Percentiles rank a stretch among this genome's conserved stretches.
phyloP scores from a whole-genome alignment of 2,888 invertebrate species.

The Chaetogeoica ovagalla region DNA sequence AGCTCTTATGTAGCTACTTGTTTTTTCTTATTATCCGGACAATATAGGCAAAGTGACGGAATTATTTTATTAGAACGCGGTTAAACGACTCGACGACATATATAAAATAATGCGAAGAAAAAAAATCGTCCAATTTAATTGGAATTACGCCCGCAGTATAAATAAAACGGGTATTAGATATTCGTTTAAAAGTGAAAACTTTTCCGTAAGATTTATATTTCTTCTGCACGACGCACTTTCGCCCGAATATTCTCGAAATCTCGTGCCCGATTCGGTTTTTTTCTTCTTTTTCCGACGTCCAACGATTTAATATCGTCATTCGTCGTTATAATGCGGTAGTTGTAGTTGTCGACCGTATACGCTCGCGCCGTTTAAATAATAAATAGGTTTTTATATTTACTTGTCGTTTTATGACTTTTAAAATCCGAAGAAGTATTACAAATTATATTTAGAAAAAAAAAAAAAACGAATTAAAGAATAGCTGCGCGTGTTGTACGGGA shows the following conservation, averaged over 20 bases:
- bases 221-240: slow-evolving; percentile 30
- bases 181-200: slow-evolving; percentile 22
- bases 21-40: no score
- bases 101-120: no score
- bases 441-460: no score
- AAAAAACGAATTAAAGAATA: no score
- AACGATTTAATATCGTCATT: background rate
- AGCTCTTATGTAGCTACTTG: no score
- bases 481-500: no score
- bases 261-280: slow-evolving; percentile 4
- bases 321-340: no score
- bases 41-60: no score
- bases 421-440: background rate
- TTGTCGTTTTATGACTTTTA: background rate
- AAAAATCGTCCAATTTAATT: background rate
- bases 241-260: slow-evolving; percentile 20
- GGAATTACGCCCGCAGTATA: background rate
- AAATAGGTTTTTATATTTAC: no score
- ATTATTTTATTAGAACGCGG: no score
- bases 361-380: background rate
- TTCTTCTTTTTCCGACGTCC: background rate
- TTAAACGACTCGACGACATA: no score
- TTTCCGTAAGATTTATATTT: background rate
- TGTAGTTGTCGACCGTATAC: background rate
- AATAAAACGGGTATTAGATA: background rate